Evolutionary conservation across 2,888 invertebrate genomes (phyloP).

Genomic region (Stegophylla sp.): DNA sequence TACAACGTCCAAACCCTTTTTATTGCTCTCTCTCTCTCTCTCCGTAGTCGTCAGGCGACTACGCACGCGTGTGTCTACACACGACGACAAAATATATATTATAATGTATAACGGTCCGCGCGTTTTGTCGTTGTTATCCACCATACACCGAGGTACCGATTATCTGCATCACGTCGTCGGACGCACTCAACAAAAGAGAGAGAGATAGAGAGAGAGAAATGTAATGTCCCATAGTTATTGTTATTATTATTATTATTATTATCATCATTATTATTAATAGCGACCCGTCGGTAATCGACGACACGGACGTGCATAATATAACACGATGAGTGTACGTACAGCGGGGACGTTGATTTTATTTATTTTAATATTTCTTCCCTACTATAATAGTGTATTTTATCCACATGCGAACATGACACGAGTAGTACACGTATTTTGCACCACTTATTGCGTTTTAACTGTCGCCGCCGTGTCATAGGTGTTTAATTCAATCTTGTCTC

Average conservation of each 20-base stretch:
- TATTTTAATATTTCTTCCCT: slow-evolving; percentile 29
- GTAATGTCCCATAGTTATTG: slow-evolving; percentile 21
- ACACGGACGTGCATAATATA: neutral
- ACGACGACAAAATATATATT: neutral
- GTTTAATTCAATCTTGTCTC: neutral
- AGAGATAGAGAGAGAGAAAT: too few relatives aligned
- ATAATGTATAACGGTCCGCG: neutral
- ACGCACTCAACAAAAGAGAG: slow-evolving; percentile 38
- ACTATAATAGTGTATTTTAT: too few relatives aligned
- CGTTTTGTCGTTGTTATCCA: slow-evolving; percentile 30
- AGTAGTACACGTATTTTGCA: neutral
- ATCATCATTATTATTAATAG: slow-evolving; percentile 31
- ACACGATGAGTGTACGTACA: neutral
- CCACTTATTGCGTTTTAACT: too few relatives aligned
- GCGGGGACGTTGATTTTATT: slow-evolving; percentile 17
- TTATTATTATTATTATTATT: neutral
- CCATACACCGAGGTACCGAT: too few relatives aligned
- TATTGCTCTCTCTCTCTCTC: neutral
- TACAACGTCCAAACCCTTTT: slow-evolving; percentile 53
- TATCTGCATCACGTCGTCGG: slow-evolving; percentile 48
- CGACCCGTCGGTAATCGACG: slow-evolving; percentile 33
- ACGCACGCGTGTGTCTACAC: neutral
- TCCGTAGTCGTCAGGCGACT: too few relatives aligned
- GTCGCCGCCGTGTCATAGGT: too few relatives aligned
- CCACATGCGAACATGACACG: too few relatives aligned